These are phyloP conservation scores for Mythimna vitellina DNA, from an alignment of 2,888 invertebrate species.

Conservation along the genomic window DNA sequence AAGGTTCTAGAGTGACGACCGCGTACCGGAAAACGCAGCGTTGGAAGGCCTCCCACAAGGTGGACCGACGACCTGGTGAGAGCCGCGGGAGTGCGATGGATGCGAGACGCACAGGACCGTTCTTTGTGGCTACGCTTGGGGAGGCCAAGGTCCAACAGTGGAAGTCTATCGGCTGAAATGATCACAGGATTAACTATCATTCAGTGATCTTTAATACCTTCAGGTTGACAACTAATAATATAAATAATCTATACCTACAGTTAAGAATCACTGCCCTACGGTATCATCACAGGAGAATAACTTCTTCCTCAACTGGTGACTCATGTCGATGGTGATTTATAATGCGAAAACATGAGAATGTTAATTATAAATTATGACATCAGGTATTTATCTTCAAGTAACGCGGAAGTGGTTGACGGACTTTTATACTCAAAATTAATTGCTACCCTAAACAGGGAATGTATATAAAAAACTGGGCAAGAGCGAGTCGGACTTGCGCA, in stretches of 20 bases:
- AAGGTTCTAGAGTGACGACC: no score
- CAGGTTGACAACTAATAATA: background rate
- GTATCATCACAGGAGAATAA: slow-evolving; percentile 34
- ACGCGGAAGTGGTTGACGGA: slow-evolving; percentile 52
- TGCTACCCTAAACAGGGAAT: slow-evolving; percentile 34
- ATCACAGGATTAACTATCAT: no score
- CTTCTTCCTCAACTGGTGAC: slow-evolving; percentile 43
- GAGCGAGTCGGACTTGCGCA: no score
- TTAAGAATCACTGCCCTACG: slow-evolving; percentile 53
- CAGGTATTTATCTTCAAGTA: slow-evolving; percentile 42
- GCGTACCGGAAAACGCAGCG: no score
- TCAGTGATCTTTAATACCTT: no score
- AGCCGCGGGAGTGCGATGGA: no score
- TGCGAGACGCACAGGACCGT: no score
- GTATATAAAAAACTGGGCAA: background rate
- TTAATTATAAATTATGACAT: slow-evolving; percentile 62
- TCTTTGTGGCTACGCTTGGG: no score
- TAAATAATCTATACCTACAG: background rate
- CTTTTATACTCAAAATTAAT: slow-evolving; percentile 43
- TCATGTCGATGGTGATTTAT: slow-evolving; percentile 55
- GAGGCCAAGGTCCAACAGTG: no score
- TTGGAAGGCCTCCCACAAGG: no score
- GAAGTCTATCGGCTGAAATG: no score
- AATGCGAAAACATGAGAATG: slow-evolving; percentile 34
- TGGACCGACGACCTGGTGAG: no score